Evolutionary conservation across 2,888 invertebrate genomes (phyloP), one percentile per base, ranked within the genome.

Genomic region (Brenthis hecate): DNA sequence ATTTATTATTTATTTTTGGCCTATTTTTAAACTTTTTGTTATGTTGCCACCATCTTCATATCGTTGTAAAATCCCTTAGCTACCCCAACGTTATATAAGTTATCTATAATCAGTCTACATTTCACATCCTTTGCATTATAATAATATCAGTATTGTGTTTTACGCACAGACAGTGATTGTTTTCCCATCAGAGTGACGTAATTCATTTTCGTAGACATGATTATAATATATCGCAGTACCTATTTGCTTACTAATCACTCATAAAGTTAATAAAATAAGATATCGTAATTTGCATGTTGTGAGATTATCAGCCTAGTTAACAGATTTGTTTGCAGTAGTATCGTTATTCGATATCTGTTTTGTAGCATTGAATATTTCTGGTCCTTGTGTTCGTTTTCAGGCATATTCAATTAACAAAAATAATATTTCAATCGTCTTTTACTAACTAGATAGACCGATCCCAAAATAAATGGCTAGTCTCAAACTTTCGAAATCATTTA

Each of bases 391-490:
- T 67, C 53, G 55, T 72, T 65, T 50, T 61, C 19, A 56, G 43
- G 54, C 50, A 71, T 66, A 32, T 60, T 47, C 54, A 51, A 54
- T 62, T 55, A 63, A 62, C 62, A 28, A 60, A 43, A 60, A 55
- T 63, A 60, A 61, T 68, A 55, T 58, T 73, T 55, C 19, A 67
- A 48, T 62, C 53, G 62, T 71, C 56, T 66, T 66, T 43, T 68
- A 74, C 71, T 76, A 76, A 77, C 74, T 70, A 69, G 61, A 71
- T 66, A 74, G 84, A 85, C 88, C 89, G 89, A 85, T 82, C 75
- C 81, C 74, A 85, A 76, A 88, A 89, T 86, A 76, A 89, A 89
- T 86, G 80, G 92, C 92, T 92, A 91, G 91, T 92, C 91, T 92
- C 91, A 91, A 89, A 68, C 67, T 69, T 74, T 56, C 32, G 57